A percentile compares a stretch with the other conserved stretches of the same genome.
These are phyloP conservation scores for Aporrectodea caliginosa DNA, from an alignment of 1,140 invertebrate genomes.

Conservation along the genomic window DNA sequence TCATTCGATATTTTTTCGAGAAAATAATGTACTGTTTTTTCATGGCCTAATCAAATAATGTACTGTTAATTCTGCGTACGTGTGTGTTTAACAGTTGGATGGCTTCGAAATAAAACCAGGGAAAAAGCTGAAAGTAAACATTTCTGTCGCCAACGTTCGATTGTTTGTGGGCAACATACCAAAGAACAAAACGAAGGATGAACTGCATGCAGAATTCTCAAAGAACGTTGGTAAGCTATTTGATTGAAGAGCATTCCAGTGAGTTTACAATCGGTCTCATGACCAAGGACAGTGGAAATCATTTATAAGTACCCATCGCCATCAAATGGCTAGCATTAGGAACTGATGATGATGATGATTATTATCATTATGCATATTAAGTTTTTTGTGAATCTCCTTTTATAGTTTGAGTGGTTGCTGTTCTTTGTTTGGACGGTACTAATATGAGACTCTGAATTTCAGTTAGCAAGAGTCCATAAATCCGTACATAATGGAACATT, in stretches of 20 bases:
- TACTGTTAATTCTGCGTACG: too few species aligned
- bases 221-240: conserved; percentile 91
- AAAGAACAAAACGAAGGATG: conserved; percentile 98
- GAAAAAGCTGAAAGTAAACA: conserved; percentile 98
- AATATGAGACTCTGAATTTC: too few species aligned
- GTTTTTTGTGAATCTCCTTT: neutral
- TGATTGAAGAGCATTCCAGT: neutral
- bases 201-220: conserved; percentile 98
- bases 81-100: conserved; percentile 98
- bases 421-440: too few species aligned
- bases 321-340: too few species aligned
- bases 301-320: too few species aligned
- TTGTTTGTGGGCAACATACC: conserved; percentile 99
- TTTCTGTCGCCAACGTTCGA: conserved; percentile 99
- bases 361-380: neutral
- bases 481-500: too few species aligned
- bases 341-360: too few species aligned
- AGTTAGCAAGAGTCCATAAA: too few species aligned
- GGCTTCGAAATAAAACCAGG: conserved; percentile 99
- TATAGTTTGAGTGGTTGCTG: neutral
- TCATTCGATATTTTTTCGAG: too few species aligned
- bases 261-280: neutral
- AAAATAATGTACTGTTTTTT: too few species aligned
- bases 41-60: too few species aligned
- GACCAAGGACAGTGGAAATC: too few species aligned